A percentile compares a stretch with the other conserved stretches of the same genome.
These are phyloP conservation scores for Tamias sibiricus DNA, from an alignment of 2,113 vertebrate genomes.

Conservation along the genomic window DNA sequence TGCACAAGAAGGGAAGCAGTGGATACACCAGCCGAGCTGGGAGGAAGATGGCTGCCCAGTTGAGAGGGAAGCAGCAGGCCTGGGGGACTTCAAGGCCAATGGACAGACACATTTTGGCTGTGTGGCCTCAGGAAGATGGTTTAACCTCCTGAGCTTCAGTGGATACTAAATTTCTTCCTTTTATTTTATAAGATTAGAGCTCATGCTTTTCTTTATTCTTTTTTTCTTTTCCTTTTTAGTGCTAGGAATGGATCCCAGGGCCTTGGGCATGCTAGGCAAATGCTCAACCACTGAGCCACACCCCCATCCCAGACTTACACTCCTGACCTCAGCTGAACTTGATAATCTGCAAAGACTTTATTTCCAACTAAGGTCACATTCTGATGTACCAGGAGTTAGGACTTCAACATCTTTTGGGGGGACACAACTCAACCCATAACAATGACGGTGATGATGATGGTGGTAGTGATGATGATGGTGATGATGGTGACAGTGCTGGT, in stretches of 20 bases:
- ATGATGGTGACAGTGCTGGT: no score
- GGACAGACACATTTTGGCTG: neutral
- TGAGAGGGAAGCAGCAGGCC: neutral
- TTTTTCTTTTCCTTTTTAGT: neutral
- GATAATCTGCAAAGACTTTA: neutral
- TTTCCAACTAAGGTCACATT: constrained; percentile 17
- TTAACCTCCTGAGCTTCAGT: neutral
- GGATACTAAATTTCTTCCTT: neutral
- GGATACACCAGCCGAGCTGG: no score
- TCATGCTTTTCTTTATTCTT: neutral
- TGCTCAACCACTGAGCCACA: neutral
- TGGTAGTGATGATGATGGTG: no score
- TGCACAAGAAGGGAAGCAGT: neutral
- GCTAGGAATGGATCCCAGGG: no score
- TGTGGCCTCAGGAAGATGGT: neutral
- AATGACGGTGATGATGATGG: no score
- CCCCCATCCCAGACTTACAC: neutral
- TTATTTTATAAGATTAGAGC: neutral
- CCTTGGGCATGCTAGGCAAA: no score
- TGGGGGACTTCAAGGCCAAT: neutral
- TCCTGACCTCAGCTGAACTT: neutral
- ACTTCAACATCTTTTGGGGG: neutral
- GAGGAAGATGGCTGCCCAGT: neutral
- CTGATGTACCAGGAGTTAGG: neutral
- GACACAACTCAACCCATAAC: neutral